A percentile compares a stretch with the other conserved stretches of the same genome.
phyloP scores from a whole-genome alignment of 2,888 invertebrate genomes.

The Drymonia ruficornis region DNA sequence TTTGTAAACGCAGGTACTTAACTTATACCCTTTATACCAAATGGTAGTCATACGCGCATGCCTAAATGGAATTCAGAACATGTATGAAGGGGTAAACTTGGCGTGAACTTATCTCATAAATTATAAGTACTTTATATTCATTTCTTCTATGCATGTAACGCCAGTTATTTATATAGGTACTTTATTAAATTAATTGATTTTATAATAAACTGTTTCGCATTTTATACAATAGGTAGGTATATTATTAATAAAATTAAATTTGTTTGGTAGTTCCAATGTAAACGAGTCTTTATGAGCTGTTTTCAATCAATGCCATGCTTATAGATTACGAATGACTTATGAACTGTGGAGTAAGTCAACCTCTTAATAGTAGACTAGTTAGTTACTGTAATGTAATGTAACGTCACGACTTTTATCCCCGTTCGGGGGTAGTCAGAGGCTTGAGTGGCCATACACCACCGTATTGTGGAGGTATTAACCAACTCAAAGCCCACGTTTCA shows the following conservation, averaged over 20 bases:
- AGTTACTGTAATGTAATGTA: too few species aligned
- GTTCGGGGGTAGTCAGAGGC: too few species aligned
- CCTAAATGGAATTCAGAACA: constrained; percentile 9
- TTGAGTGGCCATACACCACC: too few species aligned
- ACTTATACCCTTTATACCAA: constrained; percentile 2
- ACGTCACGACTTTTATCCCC: too few species aligned
- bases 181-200: too few species aligned
- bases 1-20: too few species aligned
- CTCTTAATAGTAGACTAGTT: neutral
- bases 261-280: constrained; percentile 5
- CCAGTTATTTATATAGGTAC: too few species aligned
- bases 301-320: constrained; percentile 40
- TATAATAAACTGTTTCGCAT: too few species aligned
- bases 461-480: too few species aligned
- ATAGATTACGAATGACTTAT: constrained; percentile 36
- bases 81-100: constrained; percentile 19
- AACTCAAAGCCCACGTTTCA: too few species aligned
- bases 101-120: constrained; percentile 26
- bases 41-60: constrained; percentile 14
- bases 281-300: constrained; percentile 22
- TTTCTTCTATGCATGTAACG: neutral
- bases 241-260: too few species aligned
- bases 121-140: constrained; percentile 8
- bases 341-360: constrained; percentile 17
- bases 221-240: too few species aligned